Evolutionary conservation across 2,113 vertebrate genomes (phyloP), one percentile per base, ranked within the genome.

Genomic region (Cricetomys ansorgei): DNA sequence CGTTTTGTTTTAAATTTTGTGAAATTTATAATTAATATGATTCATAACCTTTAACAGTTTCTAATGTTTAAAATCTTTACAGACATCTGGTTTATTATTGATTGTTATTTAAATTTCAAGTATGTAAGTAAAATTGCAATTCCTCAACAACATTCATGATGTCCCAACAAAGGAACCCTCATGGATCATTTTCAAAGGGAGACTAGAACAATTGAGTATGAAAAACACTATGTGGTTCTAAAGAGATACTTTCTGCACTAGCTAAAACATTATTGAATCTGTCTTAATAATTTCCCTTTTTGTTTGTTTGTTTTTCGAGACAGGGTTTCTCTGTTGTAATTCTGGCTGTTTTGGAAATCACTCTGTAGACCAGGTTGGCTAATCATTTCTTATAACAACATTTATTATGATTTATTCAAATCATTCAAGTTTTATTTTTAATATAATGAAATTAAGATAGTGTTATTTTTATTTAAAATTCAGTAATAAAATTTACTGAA

Each of bases 391-490:
- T 65, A 50, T 45, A 59, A 4, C n/a, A 80, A 80, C 17, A 70
- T 59, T 64, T 45, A 4, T 87, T 64, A 23, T n/a, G 17, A 37
- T 67, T 67, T 62, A 27, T 62, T 62, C 23, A 62, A 62, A 25
- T 62, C 59, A 62, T 25, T 62, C 59, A 62, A 62, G 21, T 62
- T 62, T 62, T 62, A 62, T 72, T 89, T 85, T 87, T 64, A 65
- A 77, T 65, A 16, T 75, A 94, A 43, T 86, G 17, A 21, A 87
- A 92, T 89, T 92, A 93, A 95, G 27, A 83, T 64, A 88, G 57
- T 92, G 67, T 50, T 27, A 7, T 81, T 93, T 48, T 34, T 79
- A 37, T 57, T 90, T 70, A 19, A 89, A 77, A 62, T 5, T 43
- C 15, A 50, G 48, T 55, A 83, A 16, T 59, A 59, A 40, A 16